Evolutionary conservation across 2,888 invertebrate species (phyloP).

Genomic region (Disparrhopalites patrizii): DNA sequence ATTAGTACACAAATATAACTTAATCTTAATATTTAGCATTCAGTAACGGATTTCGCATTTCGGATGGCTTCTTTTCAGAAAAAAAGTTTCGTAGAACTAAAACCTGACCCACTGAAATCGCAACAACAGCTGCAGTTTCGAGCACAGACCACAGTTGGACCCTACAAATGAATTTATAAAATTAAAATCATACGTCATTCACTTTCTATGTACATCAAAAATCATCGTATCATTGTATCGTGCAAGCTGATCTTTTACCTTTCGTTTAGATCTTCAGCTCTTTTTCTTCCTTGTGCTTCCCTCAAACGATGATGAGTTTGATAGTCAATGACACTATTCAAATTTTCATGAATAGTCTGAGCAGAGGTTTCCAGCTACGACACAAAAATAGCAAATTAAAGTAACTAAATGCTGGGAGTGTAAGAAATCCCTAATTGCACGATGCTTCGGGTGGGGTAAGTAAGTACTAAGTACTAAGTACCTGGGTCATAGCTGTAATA

Average conservation of each 20-base stretch:
- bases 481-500: conserved; percentile 88
- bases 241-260: too few relatives aligned
- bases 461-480: conserved; percentile 50
- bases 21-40: conserved; percentile 13
- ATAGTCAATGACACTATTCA: conserved; percentile 84
- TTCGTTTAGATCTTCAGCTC: conserved; percentile 95
- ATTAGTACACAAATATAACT: neutral
- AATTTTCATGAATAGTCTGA: conserved; percentile 80
- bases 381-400: conserved; percentile 15
- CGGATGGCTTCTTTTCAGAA: conserved; percentile 63
- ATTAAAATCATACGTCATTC: neutral
- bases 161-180: conserved; percentile 50
- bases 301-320: conserved; percentile 95
- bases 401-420: neutral
- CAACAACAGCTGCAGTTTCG: conserved; percentile 77
- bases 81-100: conserved; percentile 89
- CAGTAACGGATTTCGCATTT: conserved; percentile 50
- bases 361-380: conserved; percentile 89
- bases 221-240: too few relatives aligned
- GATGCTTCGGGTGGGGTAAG: neutral
- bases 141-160: conserved; percentile 90
- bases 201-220: too few relatives aligned
- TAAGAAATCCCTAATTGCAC: neutral
- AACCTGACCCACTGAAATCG: conserved; percentile 87
- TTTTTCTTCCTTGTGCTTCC: conserved; percentile 89